Evolutionary conservation across 1,140 invertebrate genomes (phyloP), one percentile per base, ranked within the genome.

Genomic region (Nephila pilipes): DNA sequence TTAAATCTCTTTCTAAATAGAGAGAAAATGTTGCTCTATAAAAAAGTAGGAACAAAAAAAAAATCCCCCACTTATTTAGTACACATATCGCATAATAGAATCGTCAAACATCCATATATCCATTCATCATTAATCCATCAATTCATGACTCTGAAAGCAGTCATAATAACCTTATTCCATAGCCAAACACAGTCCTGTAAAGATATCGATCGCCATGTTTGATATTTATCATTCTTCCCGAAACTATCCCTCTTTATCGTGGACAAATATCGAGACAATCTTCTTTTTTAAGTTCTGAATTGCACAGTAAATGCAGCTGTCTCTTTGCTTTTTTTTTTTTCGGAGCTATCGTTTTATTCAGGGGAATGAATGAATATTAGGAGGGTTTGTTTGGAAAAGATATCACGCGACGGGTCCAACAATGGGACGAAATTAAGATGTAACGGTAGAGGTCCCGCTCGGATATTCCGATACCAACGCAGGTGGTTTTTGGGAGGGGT

Each of bases 341-440:
- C 32, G n/a, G 22, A 6, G 29, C 32, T 29, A 18, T 8, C 20
- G 5, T 75, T 29, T 32, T n/a, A 18, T n/a, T 75, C 8, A n/a
- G n/a, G 22, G 22, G 18, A 80, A 10, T 54, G 80, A 81, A 75
- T 75, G 65, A 22, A 14, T 46, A 81, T 81, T 46, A 55, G 25
- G 80, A 14, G 4, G 85, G 58, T 18, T 69, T 87, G 85, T 87
- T 87, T 87, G 85, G 57, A n/a, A 14, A 69, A 87, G 85, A 38
- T 54, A 87, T 87, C 65, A 87, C n/a, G 10, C 2, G 54, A 54
- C 20, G 29, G 32, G 29, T 16, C 5, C 20, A 36, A 85, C 83
- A 85, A 85, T 36, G 54, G 25, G 14, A 12, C 57, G n/a, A 85
- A 81, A 85, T 85, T 85, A 85, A 60, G 83, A 58, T 32, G 25